A percentile compares a stretch with the other conserved stretches of the same genome.
Conservation (phyloP, 2,888 invertebrate genomes). For the Drosophila tanythrix region DNA sequence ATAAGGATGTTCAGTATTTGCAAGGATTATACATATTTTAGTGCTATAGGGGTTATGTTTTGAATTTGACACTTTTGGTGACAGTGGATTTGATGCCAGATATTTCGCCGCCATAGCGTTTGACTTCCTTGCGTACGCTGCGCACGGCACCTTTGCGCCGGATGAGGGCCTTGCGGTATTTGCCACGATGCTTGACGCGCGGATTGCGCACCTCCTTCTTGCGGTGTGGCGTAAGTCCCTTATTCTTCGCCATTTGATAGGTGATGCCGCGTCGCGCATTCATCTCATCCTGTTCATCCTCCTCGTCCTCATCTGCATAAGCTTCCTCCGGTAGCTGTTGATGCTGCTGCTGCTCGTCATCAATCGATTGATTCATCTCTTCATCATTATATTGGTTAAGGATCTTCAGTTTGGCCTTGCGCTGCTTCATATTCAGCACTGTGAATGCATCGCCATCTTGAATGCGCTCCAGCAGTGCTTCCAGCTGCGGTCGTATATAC, state of each 20-base stretch:
- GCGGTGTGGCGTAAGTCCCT: conserved; percentile 95
- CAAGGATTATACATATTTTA: conserved; percentile 4
- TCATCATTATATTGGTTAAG: conserved; percentile 52
- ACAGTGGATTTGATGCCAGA: conserved; percentile 97
- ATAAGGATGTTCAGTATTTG: neutral
- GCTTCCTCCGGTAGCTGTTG: conserved; percentile 59
- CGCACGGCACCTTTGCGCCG: conserved; percentile 97
- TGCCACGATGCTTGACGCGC: conserved; percentile 96
- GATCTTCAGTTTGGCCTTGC: conserved; percentile 63
- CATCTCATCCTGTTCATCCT: conserved; percentile 82
- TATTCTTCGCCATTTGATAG: conserved; percentile 97
- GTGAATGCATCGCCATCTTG: conserved; percentile 83
- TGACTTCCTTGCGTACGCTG: conserved; percentile 91
- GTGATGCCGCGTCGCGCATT: conserved; percentile 92
- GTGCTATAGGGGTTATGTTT: conserved; percentile 77
- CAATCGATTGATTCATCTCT: neutral
- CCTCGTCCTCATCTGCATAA: conserved; percentile 83
- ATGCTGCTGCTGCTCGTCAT: neutral
- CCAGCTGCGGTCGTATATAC: conserved; percentile 89
- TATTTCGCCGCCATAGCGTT: conserved; percentile 95
- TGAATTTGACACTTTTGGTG: conserved; percentile 95
- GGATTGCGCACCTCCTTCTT: conserved; percentile 98
- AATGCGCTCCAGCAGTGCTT: conserved; percentile 87
- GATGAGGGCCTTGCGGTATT: conserved; percentile 96
- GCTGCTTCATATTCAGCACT: conserved; percentile 60